Evolutionary conservation across 2,113 vertebrate species (phyloP).

Genomic region (Gymnobelideus leadbeateri): DNA sequence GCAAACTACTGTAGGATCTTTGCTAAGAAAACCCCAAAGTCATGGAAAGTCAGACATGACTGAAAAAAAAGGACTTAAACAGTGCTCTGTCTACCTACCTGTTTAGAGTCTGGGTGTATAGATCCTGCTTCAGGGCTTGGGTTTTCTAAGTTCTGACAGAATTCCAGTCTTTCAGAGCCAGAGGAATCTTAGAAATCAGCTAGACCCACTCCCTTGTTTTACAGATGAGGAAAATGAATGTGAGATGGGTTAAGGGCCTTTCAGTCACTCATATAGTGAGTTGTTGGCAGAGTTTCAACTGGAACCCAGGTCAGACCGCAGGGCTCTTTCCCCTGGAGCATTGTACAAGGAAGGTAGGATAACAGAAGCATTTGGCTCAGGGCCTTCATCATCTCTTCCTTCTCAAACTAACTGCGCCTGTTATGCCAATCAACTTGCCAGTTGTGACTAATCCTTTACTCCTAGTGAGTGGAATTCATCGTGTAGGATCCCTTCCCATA

Average conservation of each 20-base stretch:
- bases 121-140: not conserved
- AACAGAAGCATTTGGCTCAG: not conserved
- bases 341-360: not conserved
- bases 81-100: not conserved
- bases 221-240: not conserved
- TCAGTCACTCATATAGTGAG: not conserved
- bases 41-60: not conserved
- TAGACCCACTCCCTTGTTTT: not conserved
- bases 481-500: not conserved
- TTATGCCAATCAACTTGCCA: not conserved
- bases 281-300: not conserved
- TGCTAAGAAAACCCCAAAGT: not conserved
- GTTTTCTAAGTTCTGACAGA: not conserved
- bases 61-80: not conserved
- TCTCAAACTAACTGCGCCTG: not conserved
- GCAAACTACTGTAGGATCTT: not conserved
- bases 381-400: conserved; percentile 14
- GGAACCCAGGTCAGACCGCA: not conserved
- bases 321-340: not conserved
- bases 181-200: not conserved
- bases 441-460: conserved; percentile 6
- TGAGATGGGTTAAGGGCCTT: not conserved
- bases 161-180: not conserved
- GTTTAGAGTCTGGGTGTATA: not conserved
- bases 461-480: not conserved